Base-by-base conservation (phyloP, 2,888 invertebrate species). In the Macaria notata region DNA sequence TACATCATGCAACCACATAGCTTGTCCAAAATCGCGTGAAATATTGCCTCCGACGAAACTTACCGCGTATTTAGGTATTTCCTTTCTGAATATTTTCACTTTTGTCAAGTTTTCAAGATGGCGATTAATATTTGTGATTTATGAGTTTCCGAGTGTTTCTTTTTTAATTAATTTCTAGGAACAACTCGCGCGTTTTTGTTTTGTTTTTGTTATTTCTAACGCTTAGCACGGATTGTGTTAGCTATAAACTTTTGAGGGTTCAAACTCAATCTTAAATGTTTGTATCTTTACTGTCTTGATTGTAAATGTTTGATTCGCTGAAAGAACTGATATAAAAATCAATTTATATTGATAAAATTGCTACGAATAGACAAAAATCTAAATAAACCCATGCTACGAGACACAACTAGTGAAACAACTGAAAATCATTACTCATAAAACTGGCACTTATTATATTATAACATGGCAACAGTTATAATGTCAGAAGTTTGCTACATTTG, bases 1-100 rank as follows among this genome's bases (percentile, higher is more conserved):
- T 56, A 54, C 65, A 63, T 66, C 76, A 68, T 71, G 73, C 72
- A 66, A 49, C 65, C 55, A 33, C 58, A 58, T 55, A 51, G 47
- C 54, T 56, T 4, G 8, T 36, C 43, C 36, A 48, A 49, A 50
- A 47, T 38, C 38, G 19, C 45, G 33, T 53, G 47, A 52, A 38
- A 48, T 41, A 56, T 47, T 3, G 33, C 38, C 29, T 19, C 8
- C 30, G 39, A 29, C n/a, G 30, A 9, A 38, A 56, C 9, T 50
- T 46, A 43, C 4, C 42, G 36, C 31, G 39, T 54, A 46, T 50
- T 56, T 42, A n/a, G n/a, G n/a, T n/a, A 49, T 55, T 49, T 49
- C 46, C 45, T 41, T 55, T 54, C 19, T 31, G 36, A 31, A 38
- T 44, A 9, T 49, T 43, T 49, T 33, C 43, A 29, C 47, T 54